phyloP scores from a whole-genome alignment of 1,140 invertebrate genomes.

The Apolygus lucorum region DNA sequence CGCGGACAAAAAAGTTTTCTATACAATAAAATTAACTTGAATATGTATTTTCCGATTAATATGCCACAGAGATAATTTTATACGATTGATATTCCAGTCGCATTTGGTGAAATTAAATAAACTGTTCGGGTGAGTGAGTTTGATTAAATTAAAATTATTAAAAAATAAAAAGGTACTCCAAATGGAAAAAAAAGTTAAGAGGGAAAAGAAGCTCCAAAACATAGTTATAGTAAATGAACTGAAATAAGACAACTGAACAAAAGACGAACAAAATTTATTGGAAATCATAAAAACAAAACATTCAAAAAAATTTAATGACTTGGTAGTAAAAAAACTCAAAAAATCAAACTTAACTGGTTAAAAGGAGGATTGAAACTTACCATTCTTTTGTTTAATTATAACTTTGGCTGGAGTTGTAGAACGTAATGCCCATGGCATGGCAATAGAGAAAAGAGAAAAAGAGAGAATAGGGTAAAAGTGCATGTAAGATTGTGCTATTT shows the following conservation, averaged over 20 bases:
- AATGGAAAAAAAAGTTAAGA: conserved; percentile 19
- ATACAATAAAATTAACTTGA: too few relatives aligned
- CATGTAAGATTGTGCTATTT: conserved; percentile 32
- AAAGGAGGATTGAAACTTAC: conserved; percentile 41
- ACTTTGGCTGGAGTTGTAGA: conserved; percentile 47
- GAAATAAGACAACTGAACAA: conserved; percentile 16
- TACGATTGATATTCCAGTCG: neutral
- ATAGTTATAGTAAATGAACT: conserved; percentile 20
- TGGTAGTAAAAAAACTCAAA: conserved; percentile 21
- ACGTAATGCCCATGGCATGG: conserved; percentile 38
- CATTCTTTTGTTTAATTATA: conserved; percentile 49
- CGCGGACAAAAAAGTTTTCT: too few relatives aligned
- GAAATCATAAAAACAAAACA: conserved; percentile 30
- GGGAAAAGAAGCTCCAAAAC: conserved; percentile 23
- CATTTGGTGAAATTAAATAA: too few relatives aligned
- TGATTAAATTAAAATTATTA: conserved; percentile 23
- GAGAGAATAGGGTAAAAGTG: conserved; percentile 34
- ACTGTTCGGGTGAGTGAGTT: neutral
- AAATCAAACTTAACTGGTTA: conserved; percentile 6
- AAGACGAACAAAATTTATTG: conserved; percentile 24
- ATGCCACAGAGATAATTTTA: too few relatives aligned
- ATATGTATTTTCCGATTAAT: too few relatives aligned
- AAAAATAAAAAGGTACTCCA: conserved; percentile 2
- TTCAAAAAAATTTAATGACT: conserved; percentile 34
- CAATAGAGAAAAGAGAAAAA: conserved; percentile 33